Conservation (phyloP, 53 echinoderm and acorn worm genomes). For the Glandiceps talaboti region DNA sequence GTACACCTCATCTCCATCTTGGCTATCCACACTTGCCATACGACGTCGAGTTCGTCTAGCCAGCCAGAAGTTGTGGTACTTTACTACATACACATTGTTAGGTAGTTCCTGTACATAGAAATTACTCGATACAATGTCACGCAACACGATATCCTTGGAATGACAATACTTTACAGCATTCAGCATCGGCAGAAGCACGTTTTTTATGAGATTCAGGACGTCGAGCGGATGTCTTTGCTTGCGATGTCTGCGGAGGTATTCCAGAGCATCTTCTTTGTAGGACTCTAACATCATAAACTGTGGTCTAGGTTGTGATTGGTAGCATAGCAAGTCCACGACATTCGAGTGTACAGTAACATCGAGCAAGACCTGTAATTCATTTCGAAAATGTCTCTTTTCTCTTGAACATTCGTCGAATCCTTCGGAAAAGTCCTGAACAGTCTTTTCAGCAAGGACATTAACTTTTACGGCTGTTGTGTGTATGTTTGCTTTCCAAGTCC, state of each 20-base stretch:
- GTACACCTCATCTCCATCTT: no score
- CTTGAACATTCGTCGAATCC: background rate
- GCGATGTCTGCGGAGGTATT: background rate
- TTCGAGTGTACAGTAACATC: background rate
- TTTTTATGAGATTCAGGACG: background rate
- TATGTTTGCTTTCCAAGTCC: background rate
- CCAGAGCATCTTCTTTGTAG: background rate
- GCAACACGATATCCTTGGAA: background rate
- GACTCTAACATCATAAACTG: background rate
- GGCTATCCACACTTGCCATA: no score
- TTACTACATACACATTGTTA: background rate
- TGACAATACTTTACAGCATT: background rate
- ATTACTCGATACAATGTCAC: background rate
- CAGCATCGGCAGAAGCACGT: background rate
- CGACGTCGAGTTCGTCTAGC: no score
- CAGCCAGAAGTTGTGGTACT: background rate
- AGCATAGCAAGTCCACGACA: background rate
- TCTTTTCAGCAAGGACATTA: background rate
- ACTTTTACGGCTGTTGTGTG: background rate
- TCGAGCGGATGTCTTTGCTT: background rate
- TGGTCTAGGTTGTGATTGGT: background rate
- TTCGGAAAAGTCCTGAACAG: background rate
- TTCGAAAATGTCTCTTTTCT: background rate
- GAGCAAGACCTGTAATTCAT: background rate
- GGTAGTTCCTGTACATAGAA: background rate